Base-by-base conservation (phyloP, 2,797 vertebrate species). In the Acipenser ruthenus region DNA sequence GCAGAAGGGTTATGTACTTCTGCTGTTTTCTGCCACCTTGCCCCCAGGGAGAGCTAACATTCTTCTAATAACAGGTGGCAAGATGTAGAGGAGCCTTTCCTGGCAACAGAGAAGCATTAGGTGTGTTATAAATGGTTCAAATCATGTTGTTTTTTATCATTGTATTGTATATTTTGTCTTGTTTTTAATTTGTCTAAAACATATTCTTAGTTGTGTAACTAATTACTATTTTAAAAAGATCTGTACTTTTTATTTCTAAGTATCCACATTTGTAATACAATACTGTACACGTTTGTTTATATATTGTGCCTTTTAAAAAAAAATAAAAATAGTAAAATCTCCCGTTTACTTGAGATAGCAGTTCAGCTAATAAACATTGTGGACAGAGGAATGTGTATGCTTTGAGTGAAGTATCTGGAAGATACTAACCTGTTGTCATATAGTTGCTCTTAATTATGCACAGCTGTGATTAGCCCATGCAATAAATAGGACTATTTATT, bases 241-340 rank as follows among this genome's bases (percentile, higher is more conserved):
- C 3, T 4, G 37, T 37, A 37, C 65, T 37, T 23, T 63, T 56
- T 58, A 7, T 58, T 58, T 58, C 10, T 4, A 63, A 68, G 9
- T n/a, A 64, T 8, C 48, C 63, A n/a, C 4, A 1, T 23, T 15
- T 10, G 51, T 66, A 66, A 66, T 66, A 69, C 61, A 65, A 49
- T 1, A 37, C 13, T 12, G n/a, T 47, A 65, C 23, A 52, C 50
- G 18, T 18, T 23, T 65, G 52, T 65, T 53, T 9, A 53, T 65
- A 15, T 12, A 37, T 56, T 55, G 10, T 47, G 11, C 52, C 52
- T 37, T 37, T 37, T 37, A 37, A 37, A 37, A 37, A 37, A 37
- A 37, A 37, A 37, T 37, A 37, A 37, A 37, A 37, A 37, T 37
- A 18, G 2, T 18, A 37, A 37, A 37, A 37, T 37, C 37, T 37